Evolutionary conservation across 2,797 vertebrate species (phyloP), one percentile per base, ranked within the genome.

Genomic region (Toxotes lorentzi): DNA sequence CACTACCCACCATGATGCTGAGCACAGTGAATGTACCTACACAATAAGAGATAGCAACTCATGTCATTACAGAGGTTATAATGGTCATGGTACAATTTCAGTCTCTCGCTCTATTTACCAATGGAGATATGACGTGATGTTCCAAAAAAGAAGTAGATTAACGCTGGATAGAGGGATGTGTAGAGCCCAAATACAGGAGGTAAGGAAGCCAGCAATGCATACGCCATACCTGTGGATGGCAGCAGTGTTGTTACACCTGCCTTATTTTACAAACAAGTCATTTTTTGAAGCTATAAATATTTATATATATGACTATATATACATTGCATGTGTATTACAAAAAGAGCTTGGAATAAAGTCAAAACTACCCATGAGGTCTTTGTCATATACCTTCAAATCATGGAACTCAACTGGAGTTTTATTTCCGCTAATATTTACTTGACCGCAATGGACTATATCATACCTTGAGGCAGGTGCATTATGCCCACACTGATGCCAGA

Each of bases 391-490:
- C 47, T 11, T 23, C 4, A 45, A 34, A 30, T 59, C 32, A 59
- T 45, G 11, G 32, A 34, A 63, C 16, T 9, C 23, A 41, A 14
- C 3, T 34, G 2, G 8, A 5, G 11, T 43, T 58, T 34, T 61
- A 56, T 73, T 9, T 19, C 41, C 62, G 34, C 17, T 57, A 5
- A 59, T n/a, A 38, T 75, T 24, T 7, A 35, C 21, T n/a, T 0
- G 3, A 30, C 1, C 13, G 38, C 47, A 2, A 40, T 48, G 10
- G 19, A 24, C 14, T 65, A 45, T 48, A 3, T n/a, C 92, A 91
- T 91, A 99, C 98, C 97, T 91, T 99, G 98, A 73, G 98, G 98
- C 61, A 99, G 94, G 85, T 99, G 97, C 96, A 99, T 98, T 86
- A 99, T 98, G 65, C 97, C 98, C 84, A 99, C 98, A 35, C 97